Evolutionary conservation across 2,888 invertebrate genomes (phyloP), one percentile per base, ranked within the genome.

Genomic region (Phortica magna): DNA sequence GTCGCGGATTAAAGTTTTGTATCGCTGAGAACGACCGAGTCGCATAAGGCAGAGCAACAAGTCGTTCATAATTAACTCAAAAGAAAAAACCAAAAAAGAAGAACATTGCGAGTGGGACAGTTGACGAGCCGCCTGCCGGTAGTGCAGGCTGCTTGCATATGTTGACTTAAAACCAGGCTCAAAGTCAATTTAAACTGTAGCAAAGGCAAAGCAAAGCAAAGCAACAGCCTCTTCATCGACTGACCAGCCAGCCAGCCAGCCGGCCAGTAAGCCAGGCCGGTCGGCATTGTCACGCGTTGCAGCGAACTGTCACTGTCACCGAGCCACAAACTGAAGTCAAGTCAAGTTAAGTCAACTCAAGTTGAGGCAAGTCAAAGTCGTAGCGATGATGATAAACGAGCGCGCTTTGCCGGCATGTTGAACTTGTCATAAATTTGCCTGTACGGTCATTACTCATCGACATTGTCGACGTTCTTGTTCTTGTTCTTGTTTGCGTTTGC

Each of bases 341-440:
- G 31, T 31, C 31, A 31, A 31, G 31, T 31, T 31, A 31, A 31
- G 31, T 31, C 31, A 31, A 31, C 31, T 31, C 31, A 31, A 31
- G 31, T 31, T 31, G 31, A 31, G 31, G 31, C 71, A 39, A 42
- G 53, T 41, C 70, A 14, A 61, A 42, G 68, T 42, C 59, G 68
- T 7, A 19, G 68, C 42, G 86, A 78, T 83, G 79, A 83, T 86
- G 85, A 86, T 86, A 88, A 86, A 88, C 87, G 85, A 86, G 89
- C 89, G 83, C 85, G 83, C 85, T 88, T 86, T 89, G 88, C 88
- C 53, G 70, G 88, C 88, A 88, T 90, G 88, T 89, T 71, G 70
- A 89, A 89, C 89, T 90, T 90, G 91, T 90, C 90, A 90, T 90
- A 90, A 90, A 90, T 90, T 90, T 90, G 90, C 90, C 84, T 88